A percentile compares a stretch with the other conserved stretches of the same genome.
Conservation (phyloP, 1,140 invertebrate genomes). For the Aphelenchoides fujianensis region DNA sequence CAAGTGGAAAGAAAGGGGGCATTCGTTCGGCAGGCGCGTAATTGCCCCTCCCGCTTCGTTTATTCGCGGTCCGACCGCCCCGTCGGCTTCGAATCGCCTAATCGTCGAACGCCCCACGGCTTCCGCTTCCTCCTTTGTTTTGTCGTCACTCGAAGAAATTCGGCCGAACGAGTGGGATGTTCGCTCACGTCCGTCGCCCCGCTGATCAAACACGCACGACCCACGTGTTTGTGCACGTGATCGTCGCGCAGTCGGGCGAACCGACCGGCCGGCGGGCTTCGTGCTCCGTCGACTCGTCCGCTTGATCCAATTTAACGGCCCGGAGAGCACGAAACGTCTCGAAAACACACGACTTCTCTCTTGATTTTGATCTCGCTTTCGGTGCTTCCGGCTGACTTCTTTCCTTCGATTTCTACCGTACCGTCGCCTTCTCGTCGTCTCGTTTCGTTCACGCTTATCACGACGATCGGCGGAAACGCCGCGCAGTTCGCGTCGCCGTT, state of each 20-base stretch:
- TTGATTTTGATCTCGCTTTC: not conserved
- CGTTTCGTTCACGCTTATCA: too few relatives aligned
- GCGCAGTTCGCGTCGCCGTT: too few relatives aligned
- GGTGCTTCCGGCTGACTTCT: not conserved
- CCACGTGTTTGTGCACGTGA: not conserved
- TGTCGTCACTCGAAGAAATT: not conserved
- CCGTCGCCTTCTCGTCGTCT: too few relatives aligned
- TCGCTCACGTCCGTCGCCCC: too few relatives aligned
- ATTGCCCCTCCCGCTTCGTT: not conserved
- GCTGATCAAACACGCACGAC: not conserved
- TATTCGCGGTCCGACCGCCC: not conserved
- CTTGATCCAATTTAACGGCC: not conserved
- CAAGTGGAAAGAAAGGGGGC: not conserved
- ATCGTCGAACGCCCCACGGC: not conserved
- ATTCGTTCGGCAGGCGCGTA: not conserved
- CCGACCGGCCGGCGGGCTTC: not conserved
- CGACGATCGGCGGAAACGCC: too few relatives aligned
- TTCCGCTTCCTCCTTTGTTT: slow-evolving; percentile 1
- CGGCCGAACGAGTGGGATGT: too few relatives aligned
- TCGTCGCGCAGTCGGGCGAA: not conserved
- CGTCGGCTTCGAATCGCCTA: not conserved
- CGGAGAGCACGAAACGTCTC: not conserved
- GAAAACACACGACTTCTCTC: not conserved
- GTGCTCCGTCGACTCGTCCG: not conserved
- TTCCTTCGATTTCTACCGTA: too few relatives aligned